A percentile compares a stretch with the other conserved stretches of the same genome.
Conservation (phyloP, 2,888 invertebrate species). For the Tubiluchus corallicola region DNA sequence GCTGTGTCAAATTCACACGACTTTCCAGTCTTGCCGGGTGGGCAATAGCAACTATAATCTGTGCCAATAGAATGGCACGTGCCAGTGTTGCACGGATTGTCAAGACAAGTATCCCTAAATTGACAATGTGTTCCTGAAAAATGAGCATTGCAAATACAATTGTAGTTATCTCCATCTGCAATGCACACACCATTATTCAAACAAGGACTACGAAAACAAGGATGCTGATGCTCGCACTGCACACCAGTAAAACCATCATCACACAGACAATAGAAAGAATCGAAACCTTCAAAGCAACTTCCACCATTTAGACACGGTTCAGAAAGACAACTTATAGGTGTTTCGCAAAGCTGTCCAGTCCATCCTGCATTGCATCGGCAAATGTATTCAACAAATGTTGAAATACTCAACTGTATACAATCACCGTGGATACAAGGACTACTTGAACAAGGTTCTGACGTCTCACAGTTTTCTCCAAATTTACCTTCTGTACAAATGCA, state of each 20-base stretch:
- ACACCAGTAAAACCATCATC: not conserved
- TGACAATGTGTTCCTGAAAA: not conserved
- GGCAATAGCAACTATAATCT: not conserved
- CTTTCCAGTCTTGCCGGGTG: not conserved
- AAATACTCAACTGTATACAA: not conserved
- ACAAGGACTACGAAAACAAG: not conserved
- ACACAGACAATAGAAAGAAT: not conserved
- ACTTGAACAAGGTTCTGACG: not conserved
- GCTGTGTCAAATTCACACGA: not conserved
- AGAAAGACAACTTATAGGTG: not conserved
- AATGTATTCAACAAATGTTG: not conserved
- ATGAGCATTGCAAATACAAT: not conserved
- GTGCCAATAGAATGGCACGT: not conserved
- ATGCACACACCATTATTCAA: not conserved
- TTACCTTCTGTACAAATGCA: not conserved
- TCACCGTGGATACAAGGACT: not conserved
- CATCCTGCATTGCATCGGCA: not conserved
- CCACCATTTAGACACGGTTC: not conserved
- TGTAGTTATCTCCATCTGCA: not conserved
- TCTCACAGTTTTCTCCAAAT: not conserved
- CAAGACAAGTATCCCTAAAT: not conserved
- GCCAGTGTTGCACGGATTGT: not conserved
- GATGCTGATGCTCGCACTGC: not conserved
- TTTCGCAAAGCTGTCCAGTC: not conserved
- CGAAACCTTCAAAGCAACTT: not conserved